Evolutionary conservation across 2,888 invertebrate genomes (phyloP), one percentile per base, ranked within the genome.

Genomic region (Helicoverpa assulta): DNA sequence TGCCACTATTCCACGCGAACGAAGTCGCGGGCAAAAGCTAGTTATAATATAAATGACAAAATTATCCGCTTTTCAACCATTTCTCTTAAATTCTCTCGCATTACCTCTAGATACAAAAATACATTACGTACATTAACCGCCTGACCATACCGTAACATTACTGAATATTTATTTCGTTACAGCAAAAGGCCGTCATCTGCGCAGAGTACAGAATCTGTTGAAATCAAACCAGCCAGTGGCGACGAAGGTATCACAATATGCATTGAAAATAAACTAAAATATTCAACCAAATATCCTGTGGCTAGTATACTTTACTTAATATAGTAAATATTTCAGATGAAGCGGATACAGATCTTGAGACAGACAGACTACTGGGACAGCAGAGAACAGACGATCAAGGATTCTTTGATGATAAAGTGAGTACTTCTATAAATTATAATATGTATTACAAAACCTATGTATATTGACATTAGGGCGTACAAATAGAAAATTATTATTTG

Each of bases 281-380:
- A 0, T 0, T 4, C 0, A 29, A n/a, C n/a, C n/a, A 6, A 29
- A 29, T 29, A 29, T 29, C 29, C 5, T 29, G 29, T 29, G 29
- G 5, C 29, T 29, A 5, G 6, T 29, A n/a, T 29, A 29, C 29
- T 29, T 16, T 47, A 16, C 14, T 21, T 58, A 29, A 50, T 29
- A 18, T 40, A 26, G 12, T 16, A 37, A 18, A 19, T 19, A 47
- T 74, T 76, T 33, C 94, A 96, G 98, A 98, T 90, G 99, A 99
- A 94, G 98, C 99, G 33, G 99, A 99, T 89, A 99, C 99, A 0
- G 99, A 99, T 92, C 97, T 99, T 84, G 99, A 99, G 95, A 99
- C 99, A n/a, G 99, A 99, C 93, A 96, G 99, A 85, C 95, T 99
- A 75, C 96, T 99, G 73, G 99, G 99, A 19, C 99, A 99, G 90